Base-by-base conservation (phyloP, 2,797 vertebrate genomes). In the Poliocrania exsul region DNA sequence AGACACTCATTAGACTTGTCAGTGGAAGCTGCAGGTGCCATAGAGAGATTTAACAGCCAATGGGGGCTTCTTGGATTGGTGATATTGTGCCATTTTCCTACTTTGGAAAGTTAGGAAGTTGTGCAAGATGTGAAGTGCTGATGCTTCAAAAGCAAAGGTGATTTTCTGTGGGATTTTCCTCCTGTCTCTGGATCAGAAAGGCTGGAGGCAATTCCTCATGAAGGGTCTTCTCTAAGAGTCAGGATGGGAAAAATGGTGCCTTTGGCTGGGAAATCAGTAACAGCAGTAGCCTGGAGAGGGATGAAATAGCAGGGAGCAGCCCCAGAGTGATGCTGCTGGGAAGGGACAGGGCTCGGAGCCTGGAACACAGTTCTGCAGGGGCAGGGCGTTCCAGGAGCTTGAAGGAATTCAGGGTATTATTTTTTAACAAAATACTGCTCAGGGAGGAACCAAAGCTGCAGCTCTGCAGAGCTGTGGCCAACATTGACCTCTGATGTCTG, bases 351-450 rank as follows among this genome's bases (percentile, higher is more conserved):
- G 69, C 66, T 60, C 26, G 0, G 77, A 92, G 87, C 62, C 89
- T 79, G 75, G 16, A 93, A 85, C 50, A 72, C 80, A 69, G 12
- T 26, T 79, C 92, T 91, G 74, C 75, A 75, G 86, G 92, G 72
- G 72, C 13, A 78, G 94, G 89, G 89, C 13, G 17, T 95, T 95
- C 65, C 84, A 86, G 53, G 83, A 82, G 54, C 87, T 93, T 83
- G 37, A 35, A 79, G 70, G 84, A 92, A 96, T 94, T 93, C 65
- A 54, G 72, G 88, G 46, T 86, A 86, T 81, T 95, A 83, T 94
- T 94, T 94, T 93, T 86, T 72, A 86, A 96, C 72, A 87, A 83
- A 94, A 94, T 88, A 79, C 65, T 88, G 51, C 81, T 72, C 40
- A 75, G 75, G 88, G 90, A 94, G 88, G 93, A 83, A 78, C 92